Evolutionary conservation across 2,113 vertebrate species (phyloP).

Genomic region (Rafetus swinhoei): DNA sequence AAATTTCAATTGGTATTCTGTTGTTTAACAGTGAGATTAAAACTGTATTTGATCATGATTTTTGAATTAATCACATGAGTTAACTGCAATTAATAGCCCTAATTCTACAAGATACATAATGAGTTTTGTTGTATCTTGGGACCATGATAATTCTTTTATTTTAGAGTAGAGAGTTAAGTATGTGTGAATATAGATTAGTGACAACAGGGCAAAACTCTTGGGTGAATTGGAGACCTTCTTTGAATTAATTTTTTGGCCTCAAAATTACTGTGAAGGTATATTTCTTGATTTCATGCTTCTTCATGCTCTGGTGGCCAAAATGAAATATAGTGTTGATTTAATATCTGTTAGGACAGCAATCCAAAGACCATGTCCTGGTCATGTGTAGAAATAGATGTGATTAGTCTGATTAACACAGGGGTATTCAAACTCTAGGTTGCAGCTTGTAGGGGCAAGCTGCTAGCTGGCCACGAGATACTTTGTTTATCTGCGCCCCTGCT

Average conservation of each 20-base stretch:
- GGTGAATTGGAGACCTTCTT: not conserved
- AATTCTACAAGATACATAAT: not conserved
- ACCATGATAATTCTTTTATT: not conserved
- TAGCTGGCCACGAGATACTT: too few relatives aligned
- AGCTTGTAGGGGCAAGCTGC: too few relatives aligned
- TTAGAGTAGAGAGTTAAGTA: not conserved
- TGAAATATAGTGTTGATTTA: not conserved
- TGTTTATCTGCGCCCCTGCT: too few relatives aligned
- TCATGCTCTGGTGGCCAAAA: not conserved
- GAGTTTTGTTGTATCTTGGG: rapidly evolving
- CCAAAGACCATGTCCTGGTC: not conserved
- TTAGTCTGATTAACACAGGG: not conserved
- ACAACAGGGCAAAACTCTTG: not conserved
- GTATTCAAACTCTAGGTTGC: too few relatives aligned
- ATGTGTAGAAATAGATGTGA: not conserved
- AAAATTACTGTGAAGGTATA: not conserved
- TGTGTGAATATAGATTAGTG: not conserved
- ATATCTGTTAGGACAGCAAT: not conserved
- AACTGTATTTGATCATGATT: too few relatives aligned
- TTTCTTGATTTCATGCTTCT: not conserved
- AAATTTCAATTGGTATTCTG: too few relatives aligned
- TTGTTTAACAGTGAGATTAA: too few relatives aligned
- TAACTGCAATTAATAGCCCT: not conserved
- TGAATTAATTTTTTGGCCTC: not conserved
- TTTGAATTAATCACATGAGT: too few relatives aligned